Evolutionary conservation across 53 echinoderm and acorn worm species (phyloP), one percentile per base, ranked within the genome.

Genomic region (Antedon mediterranea): DNA sequence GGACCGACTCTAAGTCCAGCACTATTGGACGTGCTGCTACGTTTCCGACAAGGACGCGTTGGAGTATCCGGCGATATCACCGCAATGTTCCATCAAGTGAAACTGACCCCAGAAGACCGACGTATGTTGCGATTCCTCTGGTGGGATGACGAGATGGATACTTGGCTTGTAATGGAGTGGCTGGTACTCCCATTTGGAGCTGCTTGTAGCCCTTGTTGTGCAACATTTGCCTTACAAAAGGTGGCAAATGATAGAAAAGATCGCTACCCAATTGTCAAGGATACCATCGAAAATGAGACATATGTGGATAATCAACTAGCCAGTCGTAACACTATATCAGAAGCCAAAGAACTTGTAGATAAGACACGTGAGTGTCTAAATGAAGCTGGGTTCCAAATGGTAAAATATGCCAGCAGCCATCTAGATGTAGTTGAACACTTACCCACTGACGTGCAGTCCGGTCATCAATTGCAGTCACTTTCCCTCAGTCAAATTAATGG

Each of bases 171-270:
- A 27, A 74, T 73, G 27, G 31, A 73, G n/a, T 14, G 74, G 29
- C 73, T 73, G 80, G 31, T 77, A 57, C 41, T 80, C 30, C 73
- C 80, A 34, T 84, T 84, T 70, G 76, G 84, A 37, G 75, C 84
- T 26, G 79, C 71, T 30, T 84, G 80, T 76, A 79, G 84, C 29
- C 76, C 84, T 0, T 80, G 70, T 34, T 85, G 86, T 27, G 43
- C 78, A 13, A 42, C 43, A 2, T 78, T 43, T 42, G 78, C 43
- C 43, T n/a, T 78, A 14, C 44, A 78, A 32, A 78, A 78, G 43
- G 29, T 31, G 14, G 78, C 78, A 14, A 28, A 30, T 31, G 43
- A 78, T 11, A 70, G 43, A 3, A 78, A 78, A 14, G 28, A 20
- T 31, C 43, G 57, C 30, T 78, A 78, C 31, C 78, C 78, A 78